phyloP scores from a whole-genome alignment of 2,113 vertebrate genomes.

The Dissostichus mawsoni region DNA sequence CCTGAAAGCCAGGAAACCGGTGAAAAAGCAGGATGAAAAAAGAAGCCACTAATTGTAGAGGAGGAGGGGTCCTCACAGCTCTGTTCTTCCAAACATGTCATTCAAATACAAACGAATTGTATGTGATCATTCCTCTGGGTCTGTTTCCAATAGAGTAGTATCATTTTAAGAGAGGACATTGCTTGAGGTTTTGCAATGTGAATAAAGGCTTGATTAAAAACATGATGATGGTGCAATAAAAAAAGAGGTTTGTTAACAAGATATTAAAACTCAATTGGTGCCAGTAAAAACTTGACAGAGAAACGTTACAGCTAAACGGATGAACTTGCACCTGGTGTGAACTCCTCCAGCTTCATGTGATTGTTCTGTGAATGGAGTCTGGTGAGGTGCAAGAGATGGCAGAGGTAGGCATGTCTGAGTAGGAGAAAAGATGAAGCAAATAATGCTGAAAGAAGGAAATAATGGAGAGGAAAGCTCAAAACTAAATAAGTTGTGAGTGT shows the following conservation, averaged over 20 bases:
- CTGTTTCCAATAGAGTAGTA: not conserved
- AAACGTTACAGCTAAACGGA: not conserved
- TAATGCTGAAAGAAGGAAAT: conserved; percentile 1
- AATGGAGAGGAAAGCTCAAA: not conserved
- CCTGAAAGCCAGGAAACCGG: too few species aligned
- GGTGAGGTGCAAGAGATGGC: conserved; percentile 16
- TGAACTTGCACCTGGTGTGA: not conserved
- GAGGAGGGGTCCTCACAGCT: not conserved
- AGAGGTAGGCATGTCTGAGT: conserved; percentile 41
- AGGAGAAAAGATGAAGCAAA: not conserved
- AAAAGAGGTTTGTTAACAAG: conserved; percentile 18
- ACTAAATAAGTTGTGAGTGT: not conserved
- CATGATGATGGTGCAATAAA: not conserved
- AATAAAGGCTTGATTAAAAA: conserved; percentile 22
- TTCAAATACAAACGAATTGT: not conserved
- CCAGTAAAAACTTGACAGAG: not conserved
- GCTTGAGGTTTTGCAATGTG: not conserved
- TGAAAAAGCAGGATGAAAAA: conserved; percentile 22
- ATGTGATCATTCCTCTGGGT: not conserved
- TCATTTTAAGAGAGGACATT: not conserved
- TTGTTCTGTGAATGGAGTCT: conserved; percentile 1
- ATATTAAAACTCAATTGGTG: not conserved
- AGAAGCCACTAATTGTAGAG: conserved; percentile 43
- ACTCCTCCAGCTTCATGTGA: conserved; percentile 2
- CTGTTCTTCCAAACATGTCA: not conserved